Conservation (phyloP, 2,113 vertebrate genomes). For the Mobula birostris region DNA sequence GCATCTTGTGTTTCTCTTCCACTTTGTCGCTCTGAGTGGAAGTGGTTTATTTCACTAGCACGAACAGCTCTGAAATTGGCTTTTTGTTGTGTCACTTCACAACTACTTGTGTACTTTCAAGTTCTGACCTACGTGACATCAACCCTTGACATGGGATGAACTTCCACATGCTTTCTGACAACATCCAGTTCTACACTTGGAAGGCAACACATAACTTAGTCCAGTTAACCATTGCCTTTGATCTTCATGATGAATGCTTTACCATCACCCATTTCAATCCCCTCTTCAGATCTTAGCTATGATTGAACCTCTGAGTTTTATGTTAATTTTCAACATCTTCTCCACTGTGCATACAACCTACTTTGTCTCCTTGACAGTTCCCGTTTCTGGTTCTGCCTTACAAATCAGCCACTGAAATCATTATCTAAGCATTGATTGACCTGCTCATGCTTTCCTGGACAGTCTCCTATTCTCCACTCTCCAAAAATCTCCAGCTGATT, state of each 20-base stretch:
- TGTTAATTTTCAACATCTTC: background rate
- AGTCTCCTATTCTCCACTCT: background rate
- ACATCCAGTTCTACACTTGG: background rate
- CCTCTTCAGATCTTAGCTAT: background rate
- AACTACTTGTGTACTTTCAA: background rate
- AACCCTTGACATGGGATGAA: background rate
- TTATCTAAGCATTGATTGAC: background rate
- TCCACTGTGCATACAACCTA: background rate
- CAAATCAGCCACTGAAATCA: background rate
- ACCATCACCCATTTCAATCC: background rate
- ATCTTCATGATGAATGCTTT: background rate
- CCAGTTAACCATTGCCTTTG: background rate
- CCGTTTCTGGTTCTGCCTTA: background rate
- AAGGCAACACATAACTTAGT: background rate
- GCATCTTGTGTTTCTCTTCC: background rate
- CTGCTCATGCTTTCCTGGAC: background rate
- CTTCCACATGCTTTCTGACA: background rate
- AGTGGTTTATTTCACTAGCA: background rate
- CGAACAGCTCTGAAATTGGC: background rate
- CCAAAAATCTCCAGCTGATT: background rate
- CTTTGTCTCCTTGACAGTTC: background rate
- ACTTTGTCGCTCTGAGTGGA: background rate
- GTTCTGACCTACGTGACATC: background rate
- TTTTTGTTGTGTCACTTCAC: background rate
- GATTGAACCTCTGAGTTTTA: background rate